Percentiles rank a stretch among this genome's conserved stretches.
These are phyloP conservation scores for Odontesthes bonariensis DNA, from an alignment of 2,113 vertebrate species.

Conservation along the genomic window DNA sequence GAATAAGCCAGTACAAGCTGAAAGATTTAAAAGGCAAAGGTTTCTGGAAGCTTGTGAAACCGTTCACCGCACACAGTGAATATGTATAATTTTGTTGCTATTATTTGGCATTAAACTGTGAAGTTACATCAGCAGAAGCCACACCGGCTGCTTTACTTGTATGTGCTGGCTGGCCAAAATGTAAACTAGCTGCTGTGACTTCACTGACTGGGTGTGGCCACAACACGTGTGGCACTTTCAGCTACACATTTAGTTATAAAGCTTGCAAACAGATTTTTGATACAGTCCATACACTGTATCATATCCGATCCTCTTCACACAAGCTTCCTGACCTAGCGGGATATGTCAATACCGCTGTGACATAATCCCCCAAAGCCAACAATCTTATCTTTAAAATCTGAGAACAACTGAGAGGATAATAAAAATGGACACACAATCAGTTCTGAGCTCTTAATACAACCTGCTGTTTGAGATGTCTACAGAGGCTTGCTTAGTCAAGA, in stretches of 20 bases:
- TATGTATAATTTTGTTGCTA: no score
- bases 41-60: background rate
- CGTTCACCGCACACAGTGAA: background rate
- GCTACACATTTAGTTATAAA: background rate
- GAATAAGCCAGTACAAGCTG: background rate
- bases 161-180: background rate
- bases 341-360: background rate
- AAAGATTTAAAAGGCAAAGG: background rate
- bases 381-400: background rate
- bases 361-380: background rate
- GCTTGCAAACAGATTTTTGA: background rate
- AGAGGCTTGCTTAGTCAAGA: background rate
- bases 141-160: background rate
- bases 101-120: background rate
- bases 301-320: background rate
- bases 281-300: background rate
- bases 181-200: slow-evolving; percentile 2
- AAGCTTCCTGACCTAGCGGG: no score
- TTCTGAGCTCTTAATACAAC: background rate
- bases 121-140: background rate
- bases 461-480: no score
- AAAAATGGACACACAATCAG: background rate
- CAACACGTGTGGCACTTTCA: background rate
- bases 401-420: background rate
- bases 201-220: background rate